Percentiles rank a stretch among this genome's conserved stretches.
These are phyloP conservation scores for Liodrosophila aerea DNA, from an alignment of 2,888 invertebrate genomes.

Conservation along the genomic window DNA sequence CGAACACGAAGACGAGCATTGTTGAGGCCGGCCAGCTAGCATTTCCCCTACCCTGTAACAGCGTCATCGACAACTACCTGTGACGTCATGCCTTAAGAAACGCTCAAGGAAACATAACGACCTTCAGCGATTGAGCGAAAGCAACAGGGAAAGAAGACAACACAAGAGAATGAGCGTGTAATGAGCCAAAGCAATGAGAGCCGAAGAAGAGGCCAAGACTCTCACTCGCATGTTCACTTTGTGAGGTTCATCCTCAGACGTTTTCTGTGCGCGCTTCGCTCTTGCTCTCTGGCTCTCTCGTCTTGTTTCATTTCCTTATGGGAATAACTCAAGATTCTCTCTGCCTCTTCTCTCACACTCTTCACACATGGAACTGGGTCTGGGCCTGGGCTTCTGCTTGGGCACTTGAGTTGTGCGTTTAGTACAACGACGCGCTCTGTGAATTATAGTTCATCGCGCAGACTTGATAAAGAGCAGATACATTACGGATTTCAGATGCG, in stretches of 20 bases:
- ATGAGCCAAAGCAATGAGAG: conserved; percentile 37
- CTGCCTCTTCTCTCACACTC: conserved; percentile 14
- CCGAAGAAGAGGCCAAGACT: conserved; percentile 23
- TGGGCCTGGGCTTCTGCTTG: conserved; percentile 38
- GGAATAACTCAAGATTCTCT: conserved; percentile 17
- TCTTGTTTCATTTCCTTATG: conserved; percentile 27
- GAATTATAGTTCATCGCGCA: conserved; percentile 64
- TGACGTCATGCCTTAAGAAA: conserved; percentile 69
- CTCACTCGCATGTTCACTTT: conserved; percentile 17
- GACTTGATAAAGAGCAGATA: conserved; percentile 17
- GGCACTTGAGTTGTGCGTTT: conserved; percentile 44
- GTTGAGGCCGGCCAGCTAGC: conserved; percentile 43
- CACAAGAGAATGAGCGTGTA: conserved; percentile 26
- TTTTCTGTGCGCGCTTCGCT: conserved; percentile 2
- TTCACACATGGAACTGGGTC: conserved; percentile 48
- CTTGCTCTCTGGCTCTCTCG: conserved; percentile 11
- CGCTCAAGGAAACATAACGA: conserved; percentile 72
- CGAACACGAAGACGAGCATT: conserved; percentile 38
- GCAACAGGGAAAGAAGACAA: conserved; percentile 8
- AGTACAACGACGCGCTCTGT: conserved; percentile 65
- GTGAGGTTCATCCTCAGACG: conserved; percentile 6
- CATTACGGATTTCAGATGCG: conserved; percentile 16
- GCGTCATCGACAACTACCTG: conserved; percentile 33
- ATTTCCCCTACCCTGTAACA: conserved; percentile 58
- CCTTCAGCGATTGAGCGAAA: conserved; percentile 60